Conservation (phyloP, 2,888 invertebrate genomes). For the Nephrocerus scutellatus region DNA sequence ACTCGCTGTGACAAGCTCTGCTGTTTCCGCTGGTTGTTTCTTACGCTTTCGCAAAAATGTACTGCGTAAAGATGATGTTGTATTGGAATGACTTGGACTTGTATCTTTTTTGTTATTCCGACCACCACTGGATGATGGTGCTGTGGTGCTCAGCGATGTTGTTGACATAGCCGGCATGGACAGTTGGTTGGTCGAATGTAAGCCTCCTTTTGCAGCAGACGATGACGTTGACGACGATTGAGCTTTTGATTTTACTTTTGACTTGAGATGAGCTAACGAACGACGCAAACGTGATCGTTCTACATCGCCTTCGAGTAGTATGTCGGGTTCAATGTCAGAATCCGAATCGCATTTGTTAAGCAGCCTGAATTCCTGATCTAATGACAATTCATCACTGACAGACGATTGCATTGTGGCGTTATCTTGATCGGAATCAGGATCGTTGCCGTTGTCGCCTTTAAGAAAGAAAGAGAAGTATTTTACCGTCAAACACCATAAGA, state of each 20-base stretch:
- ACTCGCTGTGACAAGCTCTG: constrained; percentile 22
- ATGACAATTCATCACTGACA: constrained; percentile 36
- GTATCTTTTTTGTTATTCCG: constrained; percentile 28
- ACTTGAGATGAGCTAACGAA: constrained; percentile 39
- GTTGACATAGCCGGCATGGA: constrained; percentile 10
- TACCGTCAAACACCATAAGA: background rate
- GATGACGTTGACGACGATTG: constrained; percentile 13
- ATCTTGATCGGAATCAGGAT: constrained; percentile 42
- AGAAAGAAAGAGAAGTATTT: background rate
- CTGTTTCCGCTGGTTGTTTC: constrained; percentile 24
- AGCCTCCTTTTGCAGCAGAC: constrained; percentile 20
- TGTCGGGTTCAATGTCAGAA: constrained; percentile 39
- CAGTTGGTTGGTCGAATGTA: background rate
- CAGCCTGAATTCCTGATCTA: constrained; percentile 27
- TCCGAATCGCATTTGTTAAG: constrained; percentile 33
- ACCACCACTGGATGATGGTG: constrained; percentile 4
- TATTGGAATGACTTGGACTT: constrained; percentile 21
- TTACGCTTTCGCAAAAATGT: constrained; percentile 35
- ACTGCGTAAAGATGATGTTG: constrained; percentile 26
- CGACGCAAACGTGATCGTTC: constrained; percentile 39
- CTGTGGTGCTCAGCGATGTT: constrained; percentile 8
- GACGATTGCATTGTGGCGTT: constrained; percentile 34
- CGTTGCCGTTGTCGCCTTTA: constrained; percentile 26
- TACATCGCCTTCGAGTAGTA: constrained; percentile 30
- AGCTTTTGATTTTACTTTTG: constrained; percentile 39